Evolutionary conservation across 2,888 invertebrate genomes (phyloP).

Genomic region (Dynastes grantii): DNA sequence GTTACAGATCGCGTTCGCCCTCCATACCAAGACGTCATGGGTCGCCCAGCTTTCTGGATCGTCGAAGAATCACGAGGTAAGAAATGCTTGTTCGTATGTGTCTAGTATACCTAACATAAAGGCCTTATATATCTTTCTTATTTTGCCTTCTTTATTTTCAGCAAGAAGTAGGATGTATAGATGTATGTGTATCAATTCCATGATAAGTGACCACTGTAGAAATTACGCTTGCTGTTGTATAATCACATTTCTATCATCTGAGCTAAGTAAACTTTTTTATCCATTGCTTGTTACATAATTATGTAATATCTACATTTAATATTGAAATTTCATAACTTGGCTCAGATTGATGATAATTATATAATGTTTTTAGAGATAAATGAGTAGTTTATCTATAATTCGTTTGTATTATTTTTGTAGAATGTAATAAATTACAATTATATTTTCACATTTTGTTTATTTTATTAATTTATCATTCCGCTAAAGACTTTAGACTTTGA

Average conservation of each 20-base stretch:
- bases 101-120: constrained; percentile 14
- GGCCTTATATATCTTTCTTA: constrained; percentile 65
- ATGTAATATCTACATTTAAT: constrained; percentile 41
- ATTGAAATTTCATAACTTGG: background rate
- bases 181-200: constrained; percentile 51
- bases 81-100: constrained; percentile 49
- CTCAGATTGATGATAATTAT: constrained; percentile 12
- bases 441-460: constrained; percentile 43
- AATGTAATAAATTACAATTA: constrained; percentile 38
- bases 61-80: constrained; percentile 96
- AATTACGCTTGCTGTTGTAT: constrained; percentile 61
- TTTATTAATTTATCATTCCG: constrained; percentile 20
- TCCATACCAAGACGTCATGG: constrained; percentile 94
- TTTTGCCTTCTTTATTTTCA: constrained; percentile 71
- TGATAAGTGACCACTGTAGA: constrained; percentile 50
- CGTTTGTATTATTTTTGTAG: constrained; percentile 47
- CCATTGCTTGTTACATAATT: constrained; percentile 56
- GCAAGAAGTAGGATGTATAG: constrained; percentile 66
- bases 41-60: constrained; percentile 94
- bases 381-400: constrained; percentile 37
- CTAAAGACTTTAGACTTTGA: background rate
- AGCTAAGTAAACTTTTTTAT: constrained; percentile 58
- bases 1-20: constrained; percentile 79
- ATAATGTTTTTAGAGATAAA: constrained; percentile 7
- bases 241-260: constrained; percentile 35